Base-by-base conservation (phyloP, 2,113 vertebrate genomes). In the Thomomys bottae region DNA sequence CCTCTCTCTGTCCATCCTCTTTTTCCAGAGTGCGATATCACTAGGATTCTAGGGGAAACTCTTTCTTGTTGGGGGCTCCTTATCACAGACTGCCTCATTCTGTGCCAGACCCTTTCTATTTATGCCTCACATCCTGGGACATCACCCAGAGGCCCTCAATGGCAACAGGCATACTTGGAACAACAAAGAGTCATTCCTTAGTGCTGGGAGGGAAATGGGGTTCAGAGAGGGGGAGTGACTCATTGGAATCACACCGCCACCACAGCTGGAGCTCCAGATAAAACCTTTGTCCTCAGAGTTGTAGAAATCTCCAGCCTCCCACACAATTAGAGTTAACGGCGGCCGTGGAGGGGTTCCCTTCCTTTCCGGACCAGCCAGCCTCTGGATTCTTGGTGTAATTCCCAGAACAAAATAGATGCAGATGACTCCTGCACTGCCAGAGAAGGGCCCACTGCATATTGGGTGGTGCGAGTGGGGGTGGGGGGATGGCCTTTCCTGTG, bases 101-200 rank as follows among this genome's bases (percentile, higher is more conserved):
- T 34, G 38, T 1, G 2, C 20, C 54, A 3, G 3, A 4, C 14
- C 0, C 3, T 38, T 83, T 45, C 36, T 64, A 11, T 26, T 64
- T 7, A 38, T 24, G 36, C 20, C 6, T 32, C 32, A 67, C 67
- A 64, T 61, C 68, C 77, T 34, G 28, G 17, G 59, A 77, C 4
- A 26, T 18, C 32, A 21, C 34, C 24, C 30, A 32, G 4, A 34
- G 38, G 20, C 28, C 21, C n/a, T 71, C 6, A 3, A 5, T 24
- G 24, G n/a, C 32, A 20, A 6, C 4, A 70, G 32, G 34, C 0
- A 5, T 18, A 66, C 57, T 42, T 42, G 84, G 26, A 38, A 26
- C 1, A 8, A 11, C 10, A 26, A 20, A 1, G 23, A 4, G 3
- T 1, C 38, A 57, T 42, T 32, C 40, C 21, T 0, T 5, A 20